Evolutionary conservation across 92 coral and sea anemone species (phyloP), one percentile per base, ranked within the genome.

Genomic region (Paragorgia papillata): DNA sequence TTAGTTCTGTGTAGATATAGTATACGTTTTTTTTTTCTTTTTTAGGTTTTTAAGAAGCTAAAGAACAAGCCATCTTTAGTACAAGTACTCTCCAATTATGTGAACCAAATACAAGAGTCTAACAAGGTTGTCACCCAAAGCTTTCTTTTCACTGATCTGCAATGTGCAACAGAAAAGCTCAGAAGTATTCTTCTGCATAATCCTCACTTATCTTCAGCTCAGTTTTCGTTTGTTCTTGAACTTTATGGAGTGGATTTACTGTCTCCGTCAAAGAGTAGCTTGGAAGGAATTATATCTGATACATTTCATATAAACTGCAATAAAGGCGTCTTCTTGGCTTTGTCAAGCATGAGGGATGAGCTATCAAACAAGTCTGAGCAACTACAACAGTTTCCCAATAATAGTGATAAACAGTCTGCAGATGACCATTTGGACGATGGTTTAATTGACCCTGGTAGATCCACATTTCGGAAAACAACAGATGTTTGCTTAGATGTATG

Each of bases 181-280:
- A 29, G 78, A 54, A 26, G 31, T 18, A 25, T 35, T 7, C 51
- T 71, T 37, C 63, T 71, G 17, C 24, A 55, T 4, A 71, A 71
- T 71, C 78, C 62, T 71, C 78, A 71, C 29, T 14, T 71, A 33
- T 71, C 78, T 28, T 71, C 78, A 30, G 64, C 44, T 48, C 78
- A 71, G 50, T 71, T 71, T 55, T 53, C 78, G 10, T 41, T 28
- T 53, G 78, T 71, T 29, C 63, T 71, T 54, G 78, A 71, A 17
- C 2, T 71, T 50, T 71, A 51, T 71, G 46, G 54, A 34, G 78
- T 53, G 20, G 78, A 71, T 33, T 71, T 54, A 17, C 27, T 5
- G 30, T 6, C 78, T 5, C 27, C 51, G 54, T 53, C 64, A 54
- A 71, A 35, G 17, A 32, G 33, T 33, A 18, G 18, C 33, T 49